Conservation (phyloP, 2,113 vertebrate genomes). For the Turdus rufiventris region DNA sequence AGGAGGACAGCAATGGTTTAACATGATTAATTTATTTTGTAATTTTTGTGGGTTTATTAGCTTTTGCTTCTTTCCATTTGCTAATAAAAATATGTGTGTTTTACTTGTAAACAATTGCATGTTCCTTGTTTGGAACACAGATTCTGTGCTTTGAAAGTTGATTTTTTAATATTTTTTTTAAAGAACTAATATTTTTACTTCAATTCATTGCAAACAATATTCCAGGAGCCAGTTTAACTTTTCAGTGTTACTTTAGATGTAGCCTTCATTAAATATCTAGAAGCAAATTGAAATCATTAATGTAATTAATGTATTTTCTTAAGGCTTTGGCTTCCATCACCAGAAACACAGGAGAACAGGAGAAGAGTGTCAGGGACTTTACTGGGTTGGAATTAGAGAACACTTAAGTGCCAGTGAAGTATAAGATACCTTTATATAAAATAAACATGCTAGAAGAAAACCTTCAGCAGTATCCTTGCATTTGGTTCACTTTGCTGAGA, state of each 20-base stretch:
- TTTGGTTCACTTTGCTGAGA: neutral
- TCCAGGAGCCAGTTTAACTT: neutral
- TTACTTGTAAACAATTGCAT: neutral
- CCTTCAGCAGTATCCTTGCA: neutral
- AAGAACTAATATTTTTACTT: neutral
- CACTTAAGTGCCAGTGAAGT: neutral
- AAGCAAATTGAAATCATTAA: neutral
- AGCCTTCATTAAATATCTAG: conserved; percentile 9
- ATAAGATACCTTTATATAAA: neutral
- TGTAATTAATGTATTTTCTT: neutral
- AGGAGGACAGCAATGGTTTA: neutral
- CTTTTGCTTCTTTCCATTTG: neutral
- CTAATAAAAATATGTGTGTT: neutral
- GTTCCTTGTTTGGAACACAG: neutral
- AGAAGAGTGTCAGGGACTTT: neutral
- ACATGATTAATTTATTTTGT: neutral
- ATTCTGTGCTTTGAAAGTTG: neutral
- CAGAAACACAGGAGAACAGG: neutral
- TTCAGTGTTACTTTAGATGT: neutral
- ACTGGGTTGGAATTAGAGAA: neutral
- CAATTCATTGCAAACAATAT: neutral
- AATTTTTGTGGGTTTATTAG: neutral
- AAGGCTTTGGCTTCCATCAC: neutral
- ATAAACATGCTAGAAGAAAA: neutral
- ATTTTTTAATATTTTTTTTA: neutral